phyloP scores from a whole-genome alignment of 2,113 vertebrate genomes.

The Macaca mulatta region DNA sequence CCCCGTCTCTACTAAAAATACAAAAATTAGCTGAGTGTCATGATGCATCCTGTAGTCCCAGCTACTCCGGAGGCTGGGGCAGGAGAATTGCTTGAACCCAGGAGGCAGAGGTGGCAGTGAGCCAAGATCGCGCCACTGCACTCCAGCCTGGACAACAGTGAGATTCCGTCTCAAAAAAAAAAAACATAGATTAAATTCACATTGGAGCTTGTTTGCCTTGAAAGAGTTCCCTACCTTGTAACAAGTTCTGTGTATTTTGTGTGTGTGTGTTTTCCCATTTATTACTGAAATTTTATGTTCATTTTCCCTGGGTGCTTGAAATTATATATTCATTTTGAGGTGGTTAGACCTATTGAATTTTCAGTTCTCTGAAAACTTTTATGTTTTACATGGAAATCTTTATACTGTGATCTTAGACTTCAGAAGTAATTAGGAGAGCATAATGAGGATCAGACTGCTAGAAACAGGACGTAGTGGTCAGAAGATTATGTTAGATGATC shows the following conservation, averaged over 20 bases:
- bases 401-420: not conserved
- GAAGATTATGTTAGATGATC: not conserved
- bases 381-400: not conserved
- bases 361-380: not conserved
- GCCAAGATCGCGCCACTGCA: not conserved
- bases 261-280: not conserved
- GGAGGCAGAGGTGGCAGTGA: not conserved
- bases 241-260: not conserved
- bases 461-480: not conserved
- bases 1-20: not conserved
- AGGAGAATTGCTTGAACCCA: not conserved
- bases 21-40: not conserved
- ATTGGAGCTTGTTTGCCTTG: not conserved
- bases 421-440: not conserved
- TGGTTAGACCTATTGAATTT: not conserved
- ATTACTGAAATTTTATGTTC: constrained; percentile 8
- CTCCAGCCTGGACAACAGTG: not conserved
- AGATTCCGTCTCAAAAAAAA: not conserved
- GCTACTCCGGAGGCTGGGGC: not conserved
- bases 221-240: not conserved
- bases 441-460: not conserved
- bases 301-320: constrained; percentile 8
- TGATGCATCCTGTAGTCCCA: not conserved
- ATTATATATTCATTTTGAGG: not conserved
- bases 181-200: not conserved